phyloP scores from a whole-genome alignment of 2,888 invertebrate species.

The Drosophila silvestris region DNA sequence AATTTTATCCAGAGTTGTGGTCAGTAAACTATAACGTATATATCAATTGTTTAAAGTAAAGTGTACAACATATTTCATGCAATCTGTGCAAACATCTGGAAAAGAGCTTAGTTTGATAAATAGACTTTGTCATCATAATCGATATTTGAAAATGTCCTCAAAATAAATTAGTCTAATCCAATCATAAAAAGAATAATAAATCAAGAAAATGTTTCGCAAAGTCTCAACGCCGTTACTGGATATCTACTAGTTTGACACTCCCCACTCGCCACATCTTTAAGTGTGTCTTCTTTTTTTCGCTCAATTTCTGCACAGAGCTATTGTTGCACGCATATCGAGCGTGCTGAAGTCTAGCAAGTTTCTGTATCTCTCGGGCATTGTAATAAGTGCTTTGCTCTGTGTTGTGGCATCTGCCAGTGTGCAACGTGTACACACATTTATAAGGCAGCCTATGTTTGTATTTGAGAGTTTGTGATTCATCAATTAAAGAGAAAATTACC shows the following conservation, averaged over 20 bases:
- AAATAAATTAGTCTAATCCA: background rate
- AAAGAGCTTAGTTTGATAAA: background rate
- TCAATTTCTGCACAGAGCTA: conserved; percentile 24
- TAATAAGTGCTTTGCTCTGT: conserved; percentile 44
- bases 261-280: background rate
- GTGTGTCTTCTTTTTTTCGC: conserved; percentile 1
- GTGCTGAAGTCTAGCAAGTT: conserved; percentile 21
- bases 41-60: background rate
- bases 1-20: background rate
- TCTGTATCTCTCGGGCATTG: conserved; percentile 37
- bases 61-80: background rate
- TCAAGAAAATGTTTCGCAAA: background rate
- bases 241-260: background rate
- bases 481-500: conserved; percentile 3
- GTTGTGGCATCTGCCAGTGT: conserved; percentile 24
- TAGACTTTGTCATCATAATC: background rate
- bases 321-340: conserved; percentile 53
- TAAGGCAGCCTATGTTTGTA: conserved; percentile 1
- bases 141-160: background rate
- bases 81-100: background rate
- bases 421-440: background rate
- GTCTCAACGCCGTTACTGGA: background rate
- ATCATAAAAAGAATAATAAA: background rate
- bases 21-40: background rate
- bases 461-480: conserved; percentile 21